These are phyloP conservation scores for Ciconia nigra DNA, from an alignment of 2,797 vertebrate genomes.

Conservation along the genomic window DNA sequence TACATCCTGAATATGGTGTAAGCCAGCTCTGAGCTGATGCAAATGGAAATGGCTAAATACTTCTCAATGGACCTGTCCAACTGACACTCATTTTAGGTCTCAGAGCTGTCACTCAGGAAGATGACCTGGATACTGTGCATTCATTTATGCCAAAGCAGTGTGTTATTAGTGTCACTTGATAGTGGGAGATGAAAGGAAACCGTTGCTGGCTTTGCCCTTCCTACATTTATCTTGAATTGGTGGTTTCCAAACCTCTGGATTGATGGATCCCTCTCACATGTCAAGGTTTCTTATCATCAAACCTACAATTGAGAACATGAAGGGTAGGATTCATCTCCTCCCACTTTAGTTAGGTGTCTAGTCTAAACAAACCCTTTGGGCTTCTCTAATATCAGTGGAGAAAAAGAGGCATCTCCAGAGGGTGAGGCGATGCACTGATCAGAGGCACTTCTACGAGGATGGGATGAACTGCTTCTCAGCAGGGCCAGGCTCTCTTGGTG, in stretches of 20 bases:
- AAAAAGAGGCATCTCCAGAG: neutral
- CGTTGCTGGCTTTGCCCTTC: neutral
- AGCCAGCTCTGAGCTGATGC: neutral
- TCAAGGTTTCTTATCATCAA: neutral
- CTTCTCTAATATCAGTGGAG: neutral
- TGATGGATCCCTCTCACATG: neutral
- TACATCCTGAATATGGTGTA: neutral
- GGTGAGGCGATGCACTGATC: neutral
- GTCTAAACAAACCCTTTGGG: neutral
- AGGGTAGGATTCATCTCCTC: neutral
- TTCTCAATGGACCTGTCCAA: neutral
- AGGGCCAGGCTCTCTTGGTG: neutral
- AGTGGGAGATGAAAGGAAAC: neutral
- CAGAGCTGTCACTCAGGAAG: neutral
- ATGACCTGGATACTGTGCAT: neutral
- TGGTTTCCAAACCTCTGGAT: neutral
- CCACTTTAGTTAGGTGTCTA: neutral
- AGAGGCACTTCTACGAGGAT: accelerated
- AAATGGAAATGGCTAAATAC: neutral
- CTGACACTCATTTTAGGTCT: neutral
- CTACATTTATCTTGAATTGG: neutral
- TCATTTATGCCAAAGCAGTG: neutral
- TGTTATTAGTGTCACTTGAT: constrained; percentile 33
- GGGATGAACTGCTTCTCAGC: neutral
- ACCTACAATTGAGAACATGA: neutral